These are phyloP conservation scores for Aramus guarauna DNA, from an alignment of 2,113 vertebrate genomes.

Conservation along the genomic window DNA sequence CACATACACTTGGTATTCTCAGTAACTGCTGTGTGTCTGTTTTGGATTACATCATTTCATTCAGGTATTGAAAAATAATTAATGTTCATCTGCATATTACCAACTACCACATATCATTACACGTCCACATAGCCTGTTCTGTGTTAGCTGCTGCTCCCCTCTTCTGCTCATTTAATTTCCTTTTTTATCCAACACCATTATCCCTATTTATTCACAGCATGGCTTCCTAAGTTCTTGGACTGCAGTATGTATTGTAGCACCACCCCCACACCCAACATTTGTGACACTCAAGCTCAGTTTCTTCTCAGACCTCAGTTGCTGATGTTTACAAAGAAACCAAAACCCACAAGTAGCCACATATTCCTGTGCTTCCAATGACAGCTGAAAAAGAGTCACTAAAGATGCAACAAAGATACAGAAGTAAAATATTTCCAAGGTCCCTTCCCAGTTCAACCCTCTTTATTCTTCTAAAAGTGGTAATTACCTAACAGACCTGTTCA, in stretches of 20 bases:
- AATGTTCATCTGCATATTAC: background rate
- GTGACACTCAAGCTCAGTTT: background rate
- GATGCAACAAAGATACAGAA: background rate
- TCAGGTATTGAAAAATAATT: background rate
- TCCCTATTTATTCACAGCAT: background rate
- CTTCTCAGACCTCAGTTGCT: background rate
- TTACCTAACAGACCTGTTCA: background rate
- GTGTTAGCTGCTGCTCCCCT: background rate
- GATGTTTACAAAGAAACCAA: background rate
- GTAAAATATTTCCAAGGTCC: background rate
- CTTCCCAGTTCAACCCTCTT: background rate
- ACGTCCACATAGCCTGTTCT: background rate
- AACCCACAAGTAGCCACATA: background rate
- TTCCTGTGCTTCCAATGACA: background rate
- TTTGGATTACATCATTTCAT: background rate
- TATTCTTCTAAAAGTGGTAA: background rate
- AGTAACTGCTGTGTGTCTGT: background rate
- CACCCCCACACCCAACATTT: background rate
- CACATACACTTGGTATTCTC: background rate
- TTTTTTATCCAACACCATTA: background rate
- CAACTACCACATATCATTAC: rapidly evolving
- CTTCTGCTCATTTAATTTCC: background rate
- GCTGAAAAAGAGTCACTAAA: background rate
- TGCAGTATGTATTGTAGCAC: background rate
- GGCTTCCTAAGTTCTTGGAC: background rate